Base-by-base conservation (phyloP, 1,140 invertebrate genomes). In the Macrocentrus cingulum region DNA sequence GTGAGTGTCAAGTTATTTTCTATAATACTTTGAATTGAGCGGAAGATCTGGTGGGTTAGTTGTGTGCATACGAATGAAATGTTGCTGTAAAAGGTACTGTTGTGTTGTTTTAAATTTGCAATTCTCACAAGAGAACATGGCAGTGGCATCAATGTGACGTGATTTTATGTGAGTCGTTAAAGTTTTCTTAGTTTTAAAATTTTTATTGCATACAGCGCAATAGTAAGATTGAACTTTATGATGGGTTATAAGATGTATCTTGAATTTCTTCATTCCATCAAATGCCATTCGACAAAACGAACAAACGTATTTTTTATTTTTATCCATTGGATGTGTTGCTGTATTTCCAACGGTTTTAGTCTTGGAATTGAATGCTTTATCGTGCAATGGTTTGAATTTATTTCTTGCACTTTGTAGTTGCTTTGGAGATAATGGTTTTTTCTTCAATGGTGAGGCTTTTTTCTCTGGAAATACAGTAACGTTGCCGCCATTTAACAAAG, bases 111-210 rank as follows among this genome's bases (percentile, higher is more conserved):
- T 44, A n/a, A 44, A 1, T 16, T 44, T 19, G 11, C 18, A 44
- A 11, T 36, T 13, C 8, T 49, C 46, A 7, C 22, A 5, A 11
- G 22, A 25, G 15, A 5, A 25, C 16, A 18, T 16, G 0, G 67
- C 64, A 32, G 67, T 65, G 65, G 85, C 86, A 22, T 80, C 79
- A 9, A 83, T 84, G 0, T 83, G 82, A 66, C 87, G 84, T 0
- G 76, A 77, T 6, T 77, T 74, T 58, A 77, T 66, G 56, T 85
- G 83, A 2, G 77, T 79, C 1, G 70, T 62, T 1, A 83, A 59
- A 41, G 81, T 81, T 15, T 72, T 70, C 3, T 66, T 68, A 18
- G 63, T 65, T 0, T 62, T 59, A 1, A 72, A 71, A 5, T 56
- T 55, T 16, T 67, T 67, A 0, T 69, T 65, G 52, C 76, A 80